Conservation (phyloP, 2,888 invertebrate genomes). For the Caenorhabditis becei region DNA sequence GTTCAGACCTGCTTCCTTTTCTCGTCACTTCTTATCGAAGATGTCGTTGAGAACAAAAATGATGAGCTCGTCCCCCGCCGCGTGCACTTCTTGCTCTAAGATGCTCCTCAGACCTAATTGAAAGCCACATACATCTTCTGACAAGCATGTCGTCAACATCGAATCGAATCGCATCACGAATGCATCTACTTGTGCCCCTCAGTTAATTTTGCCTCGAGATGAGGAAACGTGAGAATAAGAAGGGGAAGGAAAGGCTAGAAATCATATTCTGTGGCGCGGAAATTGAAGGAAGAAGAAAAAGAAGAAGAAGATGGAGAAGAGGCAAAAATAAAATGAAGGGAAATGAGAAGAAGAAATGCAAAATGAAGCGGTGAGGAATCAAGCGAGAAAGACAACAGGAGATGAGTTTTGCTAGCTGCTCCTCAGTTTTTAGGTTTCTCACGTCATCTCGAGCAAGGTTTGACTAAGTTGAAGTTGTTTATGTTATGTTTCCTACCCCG, state of each 20-base stretch:
- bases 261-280: not conserved
- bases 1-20: constrained; percentile 6
- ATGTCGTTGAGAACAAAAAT: not conserved
- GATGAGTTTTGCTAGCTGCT: too few relatives aligned
- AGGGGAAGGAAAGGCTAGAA: not conserved
- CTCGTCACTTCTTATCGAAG: not conserved
- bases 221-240: not conserved
- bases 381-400: too few relatives aligned
- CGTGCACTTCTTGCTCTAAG: not conserved
- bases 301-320: not conserved
- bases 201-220: not conserved
- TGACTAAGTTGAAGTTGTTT: too few relatives aligned
- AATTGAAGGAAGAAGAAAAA: not conserved
- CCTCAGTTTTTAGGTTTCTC: too few relatives aligned
- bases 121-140: constrained; percentile 9
- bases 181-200: constrained; percentile 11
- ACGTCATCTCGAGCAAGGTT: too few relatives aligned
- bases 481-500: too few relatives aligned
- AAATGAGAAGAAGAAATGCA: too few relatives aligned
- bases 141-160: constrained; percentile 10
- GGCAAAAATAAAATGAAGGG: not conserved
- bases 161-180: constrained; percentile 15
- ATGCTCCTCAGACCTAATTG: constrained; percentile 10
- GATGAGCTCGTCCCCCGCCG: constrained; percentile 1
- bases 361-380: too few relatives aligned